Base-by-base conservation (phyloP, 2,797 vertebrate species). In the Melanotaenia pygmaea region DNA sequence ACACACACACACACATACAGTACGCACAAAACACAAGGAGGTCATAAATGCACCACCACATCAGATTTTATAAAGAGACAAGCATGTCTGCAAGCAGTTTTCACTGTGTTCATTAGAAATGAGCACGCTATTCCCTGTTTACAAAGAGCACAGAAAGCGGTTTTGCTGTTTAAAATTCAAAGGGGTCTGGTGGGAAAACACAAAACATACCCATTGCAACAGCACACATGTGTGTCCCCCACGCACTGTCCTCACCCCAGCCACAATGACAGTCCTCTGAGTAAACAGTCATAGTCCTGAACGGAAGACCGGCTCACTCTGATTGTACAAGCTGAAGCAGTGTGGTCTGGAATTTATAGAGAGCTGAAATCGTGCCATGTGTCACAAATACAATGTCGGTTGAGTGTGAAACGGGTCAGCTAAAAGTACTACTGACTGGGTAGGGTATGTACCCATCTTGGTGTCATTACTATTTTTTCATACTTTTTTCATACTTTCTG, bases 261-360 rank as follows among this genome's bases (percentile, higher is more conserved):
- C 87, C 85, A 91, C 85, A 89, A 90, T 82, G 88, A 85, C 84
- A 91, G 76, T 88, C 76, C 83, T 91, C 86, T 90, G 87, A 90
- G 80, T 90, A 90, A 93, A 93, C 92, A 93, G 74, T 70, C 78
- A 24, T 79, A 89, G 89, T 88, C 89, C 89, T 84, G 85, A 89
- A 72, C 77, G 89, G 88, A 90, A 91, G 89, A 91, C 76, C 50
- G 64, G 68, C 81, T 28, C 82, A 72, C 85, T 91, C 80, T 91
- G 86, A 89, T 91, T 93, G 86, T 88, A 83, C 89, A 88, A 86
- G 80, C 86, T 76, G 72, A 77, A 85, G 81, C 84, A 68, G 72
- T 79, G 59, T 64, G 56, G 81, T 89, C 89, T 92, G 92, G 90
- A 86, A 87, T 89, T 89, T 76, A 90, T 89, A 88, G 72, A 81